A percentile compares a stretch with the other conserved stretches of the same genome.
phyloP scores from a whole-genome alignment of 2,888 invertebrate species.

The Leptothorax acervorum region DNA sequence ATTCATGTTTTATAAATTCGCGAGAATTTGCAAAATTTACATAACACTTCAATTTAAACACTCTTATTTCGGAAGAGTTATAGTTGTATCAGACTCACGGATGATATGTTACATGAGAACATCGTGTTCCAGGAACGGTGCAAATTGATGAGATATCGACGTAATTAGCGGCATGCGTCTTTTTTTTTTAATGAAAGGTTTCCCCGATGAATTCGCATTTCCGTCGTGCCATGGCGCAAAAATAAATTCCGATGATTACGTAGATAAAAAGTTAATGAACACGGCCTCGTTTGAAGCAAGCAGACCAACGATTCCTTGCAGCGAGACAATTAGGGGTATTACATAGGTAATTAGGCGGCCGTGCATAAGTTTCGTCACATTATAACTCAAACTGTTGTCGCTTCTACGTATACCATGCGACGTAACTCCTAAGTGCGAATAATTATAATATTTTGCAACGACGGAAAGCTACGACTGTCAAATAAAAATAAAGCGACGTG shows the following conservation, averaged over 20 bases:
- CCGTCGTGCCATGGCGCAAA: slow-evolving; percentile 7
- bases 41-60: background rate
- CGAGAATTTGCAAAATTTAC: background rate
- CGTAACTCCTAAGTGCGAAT: slow-evolving; percentile 5
- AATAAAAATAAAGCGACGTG: background rate
- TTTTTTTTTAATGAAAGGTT: slow-evolving; percentile 17
- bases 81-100: background rate
- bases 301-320: slow-evolving; percentile 54
- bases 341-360: slow-evolving; percentile 69
- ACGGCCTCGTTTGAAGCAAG: slow-evolving; percentile 36
- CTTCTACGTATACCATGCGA: background rate
- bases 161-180: slow-evolving; percentile 16
- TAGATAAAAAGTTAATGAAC: slow-evolving; percentile 45
- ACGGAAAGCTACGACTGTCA: background rate
- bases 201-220: slow-evolving; percentile 40
- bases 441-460: slow-evolving; percentile 1
- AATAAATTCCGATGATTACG: slow-evolving; percentile 38
- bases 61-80: background rate
- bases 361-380: slow-evolving; percentile 64
- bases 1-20: background rate
- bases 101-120: background rate
- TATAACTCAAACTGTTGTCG: slow-evolving; percentile 46
- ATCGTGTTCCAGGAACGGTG: background rate
- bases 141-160: slow-evolving; percentile 30
- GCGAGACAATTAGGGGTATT: slow-evolving; percentile 76